Evolutionary conservation across 2,797 vertebrate genomes (phyloP).

Genomic region (Threskiornis aethiopicus): DNA sequence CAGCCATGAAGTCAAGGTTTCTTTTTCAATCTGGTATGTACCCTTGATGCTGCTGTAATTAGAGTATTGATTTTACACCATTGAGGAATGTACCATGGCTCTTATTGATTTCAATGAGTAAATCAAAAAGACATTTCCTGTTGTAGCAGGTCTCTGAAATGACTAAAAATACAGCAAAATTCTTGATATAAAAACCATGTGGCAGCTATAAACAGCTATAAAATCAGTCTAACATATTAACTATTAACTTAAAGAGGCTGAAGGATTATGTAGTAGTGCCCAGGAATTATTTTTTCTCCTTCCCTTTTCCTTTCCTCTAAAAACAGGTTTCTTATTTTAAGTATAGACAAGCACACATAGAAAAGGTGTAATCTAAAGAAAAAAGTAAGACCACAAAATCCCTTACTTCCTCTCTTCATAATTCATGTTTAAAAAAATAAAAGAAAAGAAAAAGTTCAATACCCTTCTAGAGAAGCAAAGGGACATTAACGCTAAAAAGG

Average conservation of each 20-base stretch:
- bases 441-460: not conserved
- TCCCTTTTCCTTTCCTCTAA: not conserved
- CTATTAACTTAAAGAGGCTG: not conserved
- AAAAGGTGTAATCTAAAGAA: not conserved
- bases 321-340: not conserved
- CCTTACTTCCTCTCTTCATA: not conserved
- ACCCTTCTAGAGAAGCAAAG: not conserved
- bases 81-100: not conserved
- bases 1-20: not conserved
- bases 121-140: not conserved
- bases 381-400: not conserved
- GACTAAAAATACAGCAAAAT: not conserved
- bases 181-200: not conserved
- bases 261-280: not conserved
- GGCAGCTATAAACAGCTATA: not conserved
- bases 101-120: not conserved
- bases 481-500: not conserved
- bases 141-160: not conserved
- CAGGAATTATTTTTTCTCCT: not conserved
- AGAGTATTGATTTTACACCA: constrained; percentile 10
- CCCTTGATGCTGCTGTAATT: not conserved
- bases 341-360: not conserved
- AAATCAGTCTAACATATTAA: not conserved
- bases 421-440: not conserved
- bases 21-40: not conserved